phyloP scores from a whole-genome alignment of 23 tunicate species.

The Diplosoma virens region DNA sequence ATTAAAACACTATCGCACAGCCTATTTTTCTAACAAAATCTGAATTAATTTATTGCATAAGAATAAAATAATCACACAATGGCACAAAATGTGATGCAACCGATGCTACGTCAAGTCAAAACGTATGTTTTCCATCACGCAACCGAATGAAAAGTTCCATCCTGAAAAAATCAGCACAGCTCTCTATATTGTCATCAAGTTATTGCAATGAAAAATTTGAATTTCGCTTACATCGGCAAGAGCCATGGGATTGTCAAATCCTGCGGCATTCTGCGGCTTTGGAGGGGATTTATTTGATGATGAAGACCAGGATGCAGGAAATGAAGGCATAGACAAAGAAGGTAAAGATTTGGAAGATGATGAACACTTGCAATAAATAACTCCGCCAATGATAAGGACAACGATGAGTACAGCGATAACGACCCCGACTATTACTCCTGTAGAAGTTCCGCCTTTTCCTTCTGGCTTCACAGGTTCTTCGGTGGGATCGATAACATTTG shows the following conservation, averaged over 20 bases:
- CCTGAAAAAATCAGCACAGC: no score
- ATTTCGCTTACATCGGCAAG: slow-evolving; percentile 37
- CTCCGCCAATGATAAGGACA: slow-evolving; percentile 40
- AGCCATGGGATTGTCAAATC: slow-evolving; percentile 84
- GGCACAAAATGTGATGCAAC: no score
- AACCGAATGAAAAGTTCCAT: no score
- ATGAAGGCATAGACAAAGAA: slow-evolving; percentile 32
- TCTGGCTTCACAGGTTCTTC: slow-evolving; percentile 37
- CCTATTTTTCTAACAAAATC: no score
- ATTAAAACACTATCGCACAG: no score
- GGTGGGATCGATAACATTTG: slow-evolving; percentile 7
- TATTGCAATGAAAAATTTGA: no score
- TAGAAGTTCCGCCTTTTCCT: slow-evolving; percentile 54
- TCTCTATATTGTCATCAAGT: no score
- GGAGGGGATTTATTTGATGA: slow-evolving; percentile 8
- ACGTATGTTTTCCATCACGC: no score
- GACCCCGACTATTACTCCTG: slow-evolving; percentile 81
- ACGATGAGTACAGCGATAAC: slow-evolving; percentile 57
- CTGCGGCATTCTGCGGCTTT: slow-evolving; percentile 17
- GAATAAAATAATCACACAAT: no score
- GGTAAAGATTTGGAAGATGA: slow-evolving; percentile 31
- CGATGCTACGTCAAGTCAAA: no score
- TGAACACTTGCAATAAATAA: slow-evolving; percentile 20
- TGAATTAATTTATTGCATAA: no score
- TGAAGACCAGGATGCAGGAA: slow-evolving; percentile 32